Base-by-base conservation (phyloP, 1,140 invertebrate species). In the Hirudo medicinalis region DNA sequence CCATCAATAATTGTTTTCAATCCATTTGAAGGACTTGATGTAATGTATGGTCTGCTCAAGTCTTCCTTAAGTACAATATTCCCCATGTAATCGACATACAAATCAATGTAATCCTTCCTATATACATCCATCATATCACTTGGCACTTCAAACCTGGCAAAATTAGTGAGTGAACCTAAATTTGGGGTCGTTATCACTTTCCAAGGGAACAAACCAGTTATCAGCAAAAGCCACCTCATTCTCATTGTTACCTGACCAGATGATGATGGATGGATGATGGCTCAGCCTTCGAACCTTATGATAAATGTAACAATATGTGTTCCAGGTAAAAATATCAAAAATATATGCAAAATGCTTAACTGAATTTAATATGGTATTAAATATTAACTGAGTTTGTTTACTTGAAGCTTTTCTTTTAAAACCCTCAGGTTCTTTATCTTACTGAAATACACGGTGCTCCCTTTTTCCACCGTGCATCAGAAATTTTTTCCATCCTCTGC, bases 161-260 rank as follows among this genome's bases (percentile, higher is more conserved):
- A 54, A 17, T 70, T 0, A 54, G 19, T 4, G 22, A 27, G 11
- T n/a, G 36, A 70, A 55, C 8, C 22, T 69, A 0, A 69, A 32
- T 27, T 15, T 19, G 27, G 27, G 8, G 11, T 1, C 67, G 22
- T 11, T 25, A 13, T 54, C 22, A 67, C 22, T n/a, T 27, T 25
- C 27, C 22, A 17, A 53, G n/a, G 25, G 40, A 54, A 71, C 32
- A 73, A 75, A 86, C 92, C 92, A 95, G 78, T 92, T 88, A 53
- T 87, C 86, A 57, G 86, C 84, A 2, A 98, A 80, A 0, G 91
- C 93, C 36, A 87, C 89, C 85, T 99, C 95, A 79, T 98, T 98
- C 83, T 99, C 96, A 81, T 99, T 99, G 80, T 98, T 99, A 5
- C 91, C 93, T 20, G 92, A 90, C 88, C 82, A 85, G 15, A 91